These are phyloP conservation scores for Melanotaenia duboulayi DNA, from an alignment of 2,113 vertebrate species.

Conservation along the genomic window DNA sequence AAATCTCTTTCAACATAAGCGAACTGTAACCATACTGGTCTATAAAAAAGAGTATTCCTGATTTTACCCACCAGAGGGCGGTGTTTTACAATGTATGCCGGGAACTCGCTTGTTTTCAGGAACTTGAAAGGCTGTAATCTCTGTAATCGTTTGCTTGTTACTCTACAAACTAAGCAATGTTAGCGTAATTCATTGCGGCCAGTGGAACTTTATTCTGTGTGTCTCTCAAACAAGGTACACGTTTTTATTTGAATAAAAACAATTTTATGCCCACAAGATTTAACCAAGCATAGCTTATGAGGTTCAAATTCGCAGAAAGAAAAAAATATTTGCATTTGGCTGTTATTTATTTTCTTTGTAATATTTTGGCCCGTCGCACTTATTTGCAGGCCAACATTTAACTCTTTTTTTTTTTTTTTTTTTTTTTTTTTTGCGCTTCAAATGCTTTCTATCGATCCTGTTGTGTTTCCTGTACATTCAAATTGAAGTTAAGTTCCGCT, in stretches of 20 bases:
- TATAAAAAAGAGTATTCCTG: no score
- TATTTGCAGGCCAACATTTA: not conserved
- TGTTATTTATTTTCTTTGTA: not conserved
- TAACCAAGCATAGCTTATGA: not conserved
- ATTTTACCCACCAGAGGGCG: conserved; percentile 39
- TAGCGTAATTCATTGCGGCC: not conserved
- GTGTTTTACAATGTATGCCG: conserved; percentile 16
- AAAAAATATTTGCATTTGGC: no score
- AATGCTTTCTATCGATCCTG: no score
- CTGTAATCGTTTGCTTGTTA: no score
- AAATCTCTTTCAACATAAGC: no score
- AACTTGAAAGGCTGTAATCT: conserved; percentile 12
- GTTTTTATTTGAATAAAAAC: not conserved
- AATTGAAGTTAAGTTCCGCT: not conserved
- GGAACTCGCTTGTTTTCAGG: not conserved
- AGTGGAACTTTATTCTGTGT: not conserved
- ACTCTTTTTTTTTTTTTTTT: no score
- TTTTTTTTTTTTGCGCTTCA: no score
- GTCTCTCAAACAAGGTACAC: conserved; percentile 11
- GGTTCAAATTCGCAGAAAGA: no score
- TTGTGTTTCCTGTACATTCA: no score
- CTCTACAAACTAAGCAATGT: not conserved
- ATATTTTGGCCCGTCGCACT: not conserved
- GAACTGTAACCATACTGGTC: no score
- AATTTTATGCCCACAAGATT: not conserved